These are phyloP conservation scores for Metalampra italica DNA, from an alignment of 2,888 invertebrate species.

Conservation along the genomic window DNA sequence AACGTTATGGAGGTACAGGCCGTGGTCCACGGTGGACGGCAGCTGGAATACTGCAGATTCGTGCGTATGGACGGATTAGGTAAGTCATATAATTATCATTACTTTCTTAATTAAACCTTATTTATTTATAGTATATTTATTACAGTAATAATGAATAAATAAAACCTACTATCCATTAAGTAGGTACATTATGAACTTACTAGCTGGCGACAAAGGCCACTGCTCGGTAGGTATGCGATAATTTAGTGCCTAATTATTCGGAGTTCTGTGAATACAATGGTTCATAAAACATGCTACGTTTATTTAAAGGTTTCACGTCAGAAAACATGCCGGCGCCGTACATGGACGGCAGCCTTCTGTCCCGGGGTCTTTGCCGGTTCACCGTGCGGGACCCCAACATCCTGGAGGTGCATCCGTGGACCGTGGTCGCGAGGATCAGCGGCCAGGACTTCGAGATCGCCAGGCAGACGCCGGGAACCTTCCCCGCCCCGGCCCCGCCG, in stretches of 20 bases:
- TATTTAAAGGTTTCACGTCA: slow-evolving; percentile 43
- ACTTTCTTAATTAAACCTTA: too few relatives aligned
- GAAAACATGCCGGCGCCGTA: slow-evolving; percentile 33
- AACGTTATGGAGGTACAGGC: slow-evolving; percentile 24
- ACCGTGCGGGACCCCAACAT: slow-evolving; percentile 23
- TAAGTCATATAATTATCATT: slow-evolving; percentile 23
- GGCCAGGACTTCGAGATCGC: slow-evolving; percentile 38
- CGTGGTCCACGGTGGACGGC: slow-evolving; percentile 20
- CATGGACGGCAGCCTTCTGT: slow-evolving; percentile 14
- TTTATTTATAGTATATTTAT: too few relatives aligned
- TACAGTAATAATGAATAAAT: too few relatives aligned
- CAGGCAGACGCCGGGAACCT: slow-evolving; percentile 22
- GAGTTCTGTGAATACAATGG: too few relatives aligned
- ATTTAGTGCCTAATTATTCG: too few relatives aligned
- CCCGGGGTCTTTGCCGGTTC: slow-evolving; percentile 34
- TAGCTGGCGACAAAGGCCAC: too few relatives aligned
- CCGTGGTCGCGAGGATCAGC: slow-evolving; percentile 38
- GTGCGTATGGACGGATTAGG: slow-evolving; percentile 58
- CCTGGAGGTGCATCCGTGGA: slow-evolving; percentile 52
- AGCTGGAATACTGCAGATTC: slow-evolving; percentile 60
- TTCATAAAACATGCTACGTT: too few relatives aligned
- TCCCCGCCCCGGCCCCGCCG: neutral
- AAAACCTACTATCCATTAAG: too few relatives aligned
- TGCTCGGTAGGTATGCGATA: too few relatives aligned
- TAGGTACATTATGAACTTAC: too few relatives aligned